A percentile compares a stretch with the other conserved stretches of the same genome.
phyloP scores from a whole-genome alignment of 1,140 invertebrate species.

The Drosophila punjabiensis region DNA sequence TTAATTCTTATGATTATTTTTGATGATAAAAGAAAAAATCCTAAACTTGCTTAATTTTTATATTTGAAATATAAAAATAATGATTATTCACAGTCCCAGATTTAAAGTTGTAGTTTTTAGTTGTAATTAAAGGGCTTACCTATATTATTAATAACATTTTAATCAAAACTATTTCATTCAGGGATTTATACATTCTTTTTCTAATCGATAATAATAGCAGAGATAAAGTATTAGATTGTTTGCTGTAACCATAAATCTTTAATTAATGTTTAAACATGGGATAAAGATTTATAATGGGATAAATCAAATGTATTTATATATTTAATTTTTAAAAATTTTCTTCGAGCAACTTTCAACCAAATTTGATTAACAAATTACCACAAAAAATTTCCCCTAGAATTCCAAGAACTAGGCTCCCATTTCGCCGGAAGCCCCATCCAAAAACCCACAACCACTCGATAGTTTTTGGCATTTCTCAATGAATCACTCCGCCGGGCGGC shows the following conservation, averaged over 20 bases:
- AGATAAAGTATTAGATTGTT: neutral
- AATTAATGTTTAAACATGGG: no score
- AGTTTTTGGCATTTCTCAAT: conserved; percentile 5
- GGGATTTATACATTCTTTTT: neutral
- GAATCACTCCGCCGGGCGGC: conserved; percentile 6
- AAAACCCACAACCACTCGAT: neutral
- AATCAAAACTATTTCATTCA: conserved; percentile 5
- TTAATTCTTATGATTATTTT: no score
- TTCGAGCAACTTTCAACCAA: neutral
- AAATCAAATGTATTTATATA: no score
- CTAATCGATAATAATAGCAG: neutral
- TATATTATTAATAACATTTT: neutral
- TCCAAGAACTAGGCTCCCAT: neutral
- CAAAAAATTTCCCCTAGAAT: no score
- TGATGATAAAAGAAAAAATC: no score
- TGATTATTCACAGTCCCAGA: no score
- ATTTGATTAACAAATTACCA: neutral
- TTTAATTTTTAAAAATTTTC: neutral
- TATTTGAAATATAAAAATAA: no score
- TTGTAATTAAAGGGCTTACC: neutral
- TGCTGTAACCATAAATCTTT: neutral
- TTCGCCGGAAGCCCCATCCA: neutral
- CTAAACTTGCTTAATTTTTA: no score
- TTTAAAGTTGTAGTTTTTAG: no score
- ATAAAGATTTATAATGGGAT: no score